Evolutionary conservation across 2,888 invertebrate species (phyloP).

Genomic region (Ormyrus rosae): DNA sequence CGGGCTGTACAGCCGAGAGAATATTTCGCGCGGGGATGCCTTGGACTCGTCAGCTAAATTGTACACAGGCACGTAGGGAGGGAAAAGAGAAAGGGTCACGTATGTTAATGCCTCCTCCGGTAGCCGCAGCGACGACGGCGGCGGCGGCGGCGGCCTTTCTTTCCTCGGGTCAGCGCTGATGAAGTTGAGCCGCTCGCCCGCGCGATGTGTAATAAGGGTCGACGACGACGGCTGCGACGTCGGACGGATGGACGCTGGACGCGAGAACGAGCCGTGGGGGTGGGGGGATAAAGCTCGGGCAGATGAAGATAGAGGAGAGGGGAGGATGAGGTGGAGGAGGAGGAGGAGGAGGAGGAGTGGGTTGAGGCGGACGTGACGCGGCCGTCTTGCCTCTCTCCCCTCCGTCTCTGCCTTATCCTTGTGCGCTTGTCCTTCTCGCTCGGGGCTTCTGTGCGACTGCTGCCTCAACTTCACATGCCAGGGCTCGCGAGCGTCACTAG

Average conservation of each 20-base stretch:
- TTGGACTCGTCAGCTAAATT: slow-evolving; percentile 9
- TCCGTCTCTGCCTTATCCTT: slow-evolving; percentile 56
- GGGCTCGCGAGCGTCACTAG: slow-evolving; percentile 61
- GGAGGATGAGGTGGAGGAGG: slow-evolving; percentile 60
- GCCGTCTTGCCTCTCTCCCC: slow-evolving; percentile 67
- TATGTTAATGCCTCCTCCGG: slow-evolving; percentile 67
- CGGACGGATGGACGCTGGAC: slow-evolving; percentile 55
- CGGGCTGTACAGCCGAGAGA: neutral
- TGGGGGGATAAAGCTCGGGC: slow-evolving; percentile 26
- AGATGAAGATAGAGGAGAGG: slow-evolving; percentile 47
- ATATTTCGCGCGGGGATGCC: neutral
- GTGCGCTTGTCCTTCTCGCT: slow-evolving; percentile 58
- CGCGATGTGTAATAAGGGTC: slow-evolving; percentile 74
- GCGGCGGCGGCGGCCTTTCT: slow-evolving; percentile 57
- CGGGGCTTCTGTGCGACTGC: slow-evolving; percentile 60
- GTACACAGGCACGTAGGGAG: neutral
- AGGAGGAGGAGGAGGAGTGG: slow-evolving; percentile 60
- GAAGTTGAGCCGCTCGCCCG: slow-evolving; percentile 71
- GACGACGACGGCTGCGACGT: slow-evolving; percentile 62
- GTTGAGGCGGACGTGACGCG: slow-evolving; percentile 74
- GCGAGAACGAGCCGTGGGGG: slow-evolving; percentile 46
- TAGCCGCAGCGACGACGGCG: slow-evolving; percentile 22
- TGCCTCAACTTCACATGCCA: slow-evolving; percentile 65
- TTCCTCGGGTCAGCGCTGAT: slow-evolving; percentile 62
- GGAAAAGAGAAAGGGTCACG: slow-evolving; percentile 55